Conservation (phyloP, 2,888 invertebrate genomes). For the Hydraecia micacea region DNA sequence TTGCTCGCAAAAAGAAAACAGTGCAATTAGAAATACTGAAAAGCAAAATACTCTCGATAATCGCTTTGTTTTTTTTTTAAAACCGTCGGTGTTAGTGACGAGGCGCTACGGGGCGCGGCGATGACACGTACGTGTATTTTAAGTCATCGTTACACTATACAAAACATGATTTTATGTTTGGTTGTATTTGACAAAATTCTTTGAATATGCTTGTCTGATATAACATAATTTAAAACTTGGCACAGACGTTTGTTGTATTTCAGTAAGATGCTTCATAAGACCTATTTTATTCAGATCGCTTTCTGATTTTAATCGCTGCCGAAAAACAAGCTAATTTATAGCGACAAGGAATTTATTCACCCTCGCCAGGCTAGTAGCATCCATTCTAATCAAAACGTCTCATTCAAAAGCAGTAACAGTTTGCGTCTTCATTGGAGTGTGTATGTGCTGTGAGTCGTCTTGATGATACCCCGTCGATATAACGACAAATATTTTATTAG, state of each 20-base stretch:
- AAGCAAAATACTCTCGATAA: slow-evolving; percentile 75
- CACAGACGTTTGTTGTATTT: slow-evolving; percentile 39
- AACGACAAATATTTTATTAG: slow-evolving; percentile 11
- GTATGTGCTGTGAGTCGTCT: not conserved
- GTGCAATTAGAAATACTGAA: slow-evolving; percentile 70
- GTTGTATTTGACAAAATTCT: slow-evolving; percentile 45
- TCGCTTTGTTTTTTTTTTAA: slow-evolving; percentile 81
- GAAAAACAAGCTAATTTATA: slow-evolving; percentile 25
- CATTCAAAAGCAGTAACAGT: slow-evolving; percentile 28
- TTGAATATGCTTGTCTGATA: slow-evolving; percentile 41
- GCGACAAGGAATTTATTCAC: slow-evolving; percentile 30
- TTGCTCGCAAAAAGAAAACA: slow-evolving; percentile 70
- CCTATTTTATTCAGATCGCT: slow-evolving; percentile 22
- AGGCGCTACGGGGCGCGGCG: slow-evolving; percentile 54
- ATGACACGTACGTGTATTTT: slow-evolving; percentile 57
- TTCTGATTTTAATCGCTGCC: slow-evolving; percentile 28
- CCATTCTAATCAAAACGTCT: slow-evolving; percentile 20
- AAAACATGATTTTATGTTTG: slow-evolving; percentile 41
- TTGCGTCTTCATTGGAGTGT: slow-evolving; percentile 9
- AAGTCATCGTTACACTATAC: slow-evolving; percentile 19
- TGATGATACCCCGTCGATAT: slow-evolving; percentile 16
- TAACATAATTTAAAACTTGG: slow-evolving; percentile 51
- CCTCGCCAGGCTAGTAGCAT: not conserved
- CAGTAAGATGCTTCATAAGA: slow-evolving; percentile 29
- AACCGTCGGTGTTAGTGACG: slow-evolving; percentile 70